phyloP scores from a whole-genome alignment of 2,113 vertebrate genomes.

The Oophaga pumilio region DNA sequence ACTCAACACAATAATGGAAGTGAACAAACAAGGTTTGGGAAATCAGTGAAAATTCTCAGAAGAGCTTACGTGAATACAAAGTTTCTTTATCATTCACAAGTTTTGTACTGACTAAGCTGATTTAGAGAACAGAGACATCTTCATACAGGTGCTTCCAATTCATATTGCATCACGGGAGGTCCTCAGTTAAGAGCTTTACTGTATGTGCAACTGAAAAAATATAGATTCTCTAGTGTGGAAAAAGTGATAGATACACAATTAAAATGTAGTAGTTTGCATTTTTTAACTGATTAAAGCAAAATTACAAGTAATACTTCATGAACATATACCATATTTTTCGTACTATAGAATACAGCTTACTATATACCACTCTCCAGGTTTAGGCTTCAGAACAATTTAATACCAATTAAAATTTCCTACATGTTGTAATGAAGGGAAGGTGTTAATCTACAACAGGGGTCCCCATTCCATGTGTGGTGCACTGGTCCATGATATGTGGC shows the following conservation, averaged over 20 bases:
- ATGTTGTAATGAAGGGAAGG: no score
- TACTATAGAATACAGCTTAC: no score
- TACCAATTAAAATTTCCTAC: no score
- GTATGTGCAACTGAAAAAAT: neutral
- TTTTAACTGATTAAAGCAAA: neutral
- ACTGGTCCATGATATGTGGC: no score
- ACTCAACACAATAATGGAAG: neutral
- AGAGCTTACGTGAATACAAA: neutral
- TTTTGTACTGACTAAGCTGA: constrained; percentile 23
- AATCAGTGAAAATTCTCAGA: constrained; percentile 22
- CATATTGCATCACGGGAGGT: neutral
- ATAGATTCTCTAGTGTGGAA: neutral
- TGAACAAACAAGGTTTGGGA: neutral
- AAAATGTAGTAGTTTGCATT: neutral
- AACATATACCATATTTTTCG: no score
- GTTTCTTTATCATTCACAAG: constrained; percentile 20
- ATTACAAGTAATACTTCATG: no score
- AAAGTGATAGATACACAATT: neutral
- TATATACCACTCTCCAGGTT: no score
- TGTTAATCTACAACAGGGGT: no score
- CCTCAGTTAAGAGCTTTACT: neutral
- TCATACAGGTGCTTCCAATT: neutral
- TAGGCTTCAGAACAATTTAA: no score
- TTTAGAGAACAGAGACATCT: neutral
- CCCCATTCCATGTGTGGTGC: no score